Evolutionary conservation across 2,113 vertebrate genomes (phyloP), one percentile per base, ranked within the genome.

Genomic region (Ceratotherium simum): DNA sequence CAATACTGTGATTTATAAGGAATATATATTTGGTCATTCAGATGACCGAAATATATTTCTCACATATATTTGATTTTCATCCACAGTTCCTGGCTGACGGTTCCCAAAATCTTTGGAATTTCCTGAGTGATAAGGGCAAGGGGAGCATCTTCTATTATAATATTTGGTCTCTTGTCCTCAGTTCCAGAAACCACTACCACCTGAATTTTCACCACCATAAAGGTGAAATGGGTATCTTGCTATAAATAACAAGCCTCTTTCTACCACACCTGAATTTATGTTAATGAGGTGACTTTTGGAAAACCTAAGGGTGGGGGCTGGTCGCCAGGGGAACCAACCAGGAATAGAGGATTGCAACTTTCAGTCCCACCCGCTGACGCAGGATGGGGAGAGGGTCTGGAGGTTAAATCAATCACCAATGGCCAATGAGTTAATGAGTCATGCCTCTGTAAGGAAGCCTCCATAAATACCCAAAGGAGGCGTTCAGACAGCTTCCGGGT

Each of bases 391-490:
- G 46, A 31, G 10, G 62, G 62, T 65, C 48, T 58, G 90, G 27
- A 72, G 51, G 21, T 36, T 18, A 39, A 46, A 25, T 33, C 29
- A 11, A 13, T 60, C 51, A 13, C 75, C 20, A 17, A 3, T 1
- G 29, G 17, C 31, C 14, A 3, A 14, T 3, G 11, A 29, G 21
- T 39, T 83, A 2, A 56, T 4, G 14, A 16, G 5, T 51, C 33
- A 1, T 2, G 20, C 65, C 4, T 17, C 6, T 3, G 39, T 29
- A 9, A 51, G 17, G 39, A 81, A 5, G 13, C 4, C 25, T 8
- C 75, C 10, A 3, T 8, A 2, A 76, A 64, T 36, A 20, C 33
- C 54, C 0, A 3, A 62, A 25, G n/a, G 27, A 5, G 1, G 13
- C 31, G n/a, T 13, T 8, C 8, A 0, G 12, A 46, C 36, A 58